Conservation (phyloP, 2,113 vertebrate species). For the Procavia capensis region DNA sequence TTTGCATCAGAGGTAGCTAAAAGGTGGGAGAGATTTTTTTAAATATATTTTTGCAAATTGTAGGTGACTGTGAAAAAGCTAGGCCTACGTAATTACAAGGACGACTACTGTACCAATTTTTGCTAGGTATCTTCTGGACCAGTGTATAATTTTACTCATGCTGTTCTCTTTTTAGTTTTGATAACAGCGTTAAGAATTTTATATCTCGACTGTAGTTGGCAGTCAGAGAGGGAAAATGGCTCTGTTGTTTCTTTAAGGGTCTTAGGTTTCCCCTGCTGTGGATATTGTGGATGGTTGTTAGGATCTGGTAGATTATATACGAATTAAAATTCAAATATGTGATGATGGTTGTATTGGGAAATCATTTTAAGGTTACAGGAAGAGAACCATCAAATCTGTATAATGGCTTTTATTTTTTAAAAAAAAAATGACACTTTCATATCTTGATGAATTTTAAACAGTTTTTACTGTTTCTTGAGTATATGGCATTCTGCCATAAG, state of each 20-base stretch:
- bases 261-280: not conserved
- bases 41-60: not conserved
- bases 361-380: not conserved
- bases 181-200: conserved; percentile 51
- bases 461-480: not conserved
- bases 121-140: not conserved
- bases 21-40: not conserved
- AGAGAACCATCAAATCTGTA: not conserved
- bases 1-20: conserved; percentile 17
- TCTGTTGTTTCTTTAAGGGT: not conserved
- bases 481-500: conserved; percentile 6
- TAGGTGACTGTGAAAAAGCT: not conserved
- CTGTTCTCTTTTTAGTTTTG: not conserved
- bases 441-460: conserved; percentile 16
- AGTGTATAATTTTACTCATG: not conserved
- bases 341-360: not conserved
- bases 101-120: not conserved
- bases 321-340: not conserved
- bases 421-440: not conserved
- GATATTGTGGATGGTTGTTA: not conserved
- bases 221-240: not conserved
- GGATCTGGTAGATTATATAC: not conserved
- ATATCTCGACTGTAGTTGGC: not conserved
- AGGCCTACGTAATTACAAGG: not conserved
- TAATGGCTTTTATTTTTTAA: conserved; percentile 1